Percentiles rank a stretch among this genome's conserved stretches.
Conservation (phyloP, 2,888 invertebrate genomes). For the Deilephila elpenor region DNA sequence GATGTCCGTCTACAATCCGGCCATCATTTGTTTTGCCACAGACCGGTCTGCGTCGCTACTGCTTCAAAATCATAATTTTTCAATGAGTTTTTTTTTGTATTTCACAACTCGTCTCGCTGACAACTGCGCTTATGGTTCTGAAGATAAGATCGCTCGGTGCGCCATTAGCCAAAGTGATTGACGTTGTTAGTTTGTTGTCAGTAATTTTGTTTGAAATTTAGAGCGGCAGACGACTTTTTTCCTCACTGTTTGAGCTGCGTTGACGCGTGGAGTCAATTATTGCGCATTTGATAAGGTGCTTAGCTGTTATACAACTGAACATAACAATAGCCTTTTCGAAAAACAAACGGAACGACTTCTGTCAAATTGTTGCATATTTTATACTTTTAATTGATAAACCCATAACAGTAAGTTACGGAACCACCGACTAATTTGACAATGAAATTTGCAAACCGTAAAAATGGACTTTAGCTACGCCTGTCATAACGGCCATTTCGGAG, state of each 20-base stretch:
- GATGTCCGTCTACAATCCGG: constrained; percentile 59
- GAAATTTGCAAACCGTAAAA: constrained; percentile 33
- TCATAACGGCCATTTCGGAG: constrained; percentile 25
- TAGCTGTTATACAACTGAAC: constrained; percentile 12
- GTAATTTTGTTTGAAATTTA: constrained; percentile 83
- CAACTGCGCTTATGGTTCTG: constrained; percentile 74
- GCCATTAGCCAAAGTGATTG: constrained; percentile 83
- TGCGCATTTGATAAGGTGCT: constrained; percentile 25
- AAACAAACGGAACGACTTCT: constrained; percentile 27
- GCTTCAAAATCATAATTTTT: constrained; percentile 72
- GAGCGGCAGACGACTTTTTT: constrained; percentile 64
- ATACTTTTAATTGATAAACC: constrained; percentile 29
- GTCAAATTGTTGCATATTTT: constrained; percentile 29
- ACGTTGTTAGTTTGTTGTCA: constrained; percentile 80
- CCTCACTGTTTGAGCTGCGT: constrained; percentile 57
- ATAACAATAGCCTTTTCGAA: constrained; percentile 9
- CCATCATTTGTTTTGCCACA: constrained; percentile 65
- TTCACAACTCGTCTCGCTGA: constrained; percentile 66
- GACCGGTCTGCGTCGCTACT: constrained; percentile 64
- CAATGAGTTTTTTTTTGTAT: constrained; percentile 69
- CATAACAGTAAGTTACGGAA: constrained; percentile 30
- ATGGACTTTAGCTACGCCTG: constrained; percentile 28
- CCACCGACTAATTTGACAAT: constrained; percentile 32
- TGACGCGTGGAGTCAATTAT: constrained; percentile 62
- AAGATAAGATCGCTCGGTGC: constrained; percentile 75